Evolutionary conservation across 2,888 invertebrate species (phyloP).

Genomic region (Lycaena phlaeas): DNA sequence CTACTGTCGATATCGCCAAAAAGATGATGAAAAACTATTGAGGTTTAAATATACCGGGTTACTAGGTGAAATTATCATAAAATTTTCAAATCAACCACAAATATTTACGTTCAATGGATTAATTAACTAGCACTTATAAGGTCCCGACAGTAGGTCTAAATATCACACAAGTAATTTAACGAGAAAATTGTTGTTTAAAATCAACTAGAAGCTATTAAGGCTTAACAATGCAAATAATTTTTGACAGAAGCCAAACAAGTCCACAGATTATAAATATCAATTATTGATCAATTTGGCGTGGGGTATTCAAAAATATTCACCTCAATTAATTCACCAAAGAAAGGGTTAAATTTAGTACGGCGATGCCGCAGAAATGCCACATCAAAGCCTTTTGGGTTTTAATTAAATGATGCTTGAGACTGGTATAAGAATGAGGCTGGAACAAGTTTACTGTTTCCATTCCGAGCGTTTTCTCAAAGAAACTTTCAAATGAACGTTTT

Average conservation of each 20-base stretch:
- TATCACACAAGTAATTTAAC: background rate
- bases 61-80: too few relatives aligned
- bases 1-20: too few relatives aligned
- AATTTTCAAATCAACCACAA: too few relatives aligned
- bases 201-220: slow-evolving; percentile 1
- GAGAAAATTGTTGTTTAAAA: background rate
- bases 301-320: slow-evolving; percentile 27
- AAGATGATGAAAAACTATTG: too few relatives aligned
- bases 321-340: slow-evolving; percentile 38
- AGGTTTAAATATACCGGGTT: too few relatives aligned
- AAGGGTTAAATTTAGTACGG: slow-evolving; percentile 36
- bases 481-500: slow-evolving; percentile 11
- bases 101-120: too few relatives aligned
- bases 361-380: slow-evolving; percentile 35
- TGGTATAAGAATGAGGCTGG: slow-evolving; percentile 12
- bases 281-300: slow-evolving; percentile 3
- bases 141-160: too few relatives aligned
- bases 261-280: slow-evolving; percentile 2
- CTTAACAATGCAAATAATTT: background rate
- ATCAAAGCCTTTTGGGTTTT: slow-evolving; percentile 32
- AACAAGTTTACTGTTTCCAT: slow-evolving; percentile 10
- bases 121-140: too few relatives aligned
- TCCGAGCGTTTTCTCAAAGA: slow-evolving; percentile 11
- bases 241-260: slow-evolving; percentile 1
- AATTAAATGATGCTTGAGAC: slow-evolving; percentile 24